These are phyloP conservation scores for Oligia fasciuncula DNA, from an alignment of 2,888 invertebrate genomes.

Conservation along the genomic window DNA sequence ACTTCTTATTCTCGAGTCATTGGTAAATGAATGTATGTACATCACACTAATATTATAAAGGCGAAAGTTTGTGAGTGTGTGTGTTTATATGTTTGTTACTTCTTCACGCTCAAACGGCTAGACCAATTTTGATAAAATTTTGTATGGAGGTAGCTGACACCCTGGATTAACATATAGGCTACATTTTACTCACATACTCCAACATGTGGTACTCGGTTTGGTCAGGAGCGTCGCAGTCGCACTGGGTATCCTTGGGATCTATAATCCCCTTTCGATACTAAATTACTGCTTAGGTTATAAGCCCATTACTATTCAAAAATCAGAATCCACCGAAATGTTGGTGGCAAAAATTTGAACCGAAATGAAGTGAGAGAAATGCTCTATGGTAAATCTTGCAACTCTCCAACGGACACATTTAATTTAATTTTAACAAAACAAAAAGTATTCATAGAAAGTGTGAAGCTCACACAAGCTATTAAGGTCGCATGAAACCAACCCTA, in stretches of 20 bases:
- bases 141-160: too few species aligned
- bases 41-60: neutral
- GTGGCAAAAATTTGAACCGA: neutral
- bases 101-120: too few species aligned
- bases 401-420: constrained; percentile 25
- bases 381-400: constrained; percentile 21
- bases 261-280: neutral
- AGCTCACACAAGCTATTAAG: constrained; percentile 59
- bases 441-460: constrained; percentile 57
- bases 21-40: neutral
- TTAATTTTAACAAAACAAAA: constrained; percentile 40
- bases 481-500: constrained; percentile 57
- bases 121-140: too few species aligned
- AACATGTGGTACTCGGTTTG: neutral
- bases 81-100: too few species aligned
- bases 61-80: too few species aligned
- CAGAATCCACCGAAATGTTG: neutral
- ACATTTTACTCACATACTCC: too few species aligned
- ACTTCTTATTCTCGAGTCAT: neutral
- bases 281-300: neutral
- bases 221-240: neutral
- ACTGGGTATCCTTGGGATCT: neutral
- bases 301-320: neutral
- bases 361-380: neutral
- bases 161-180: too few species aligned